These are phyloP conservation scores for Sisyra terminalis DNA, from an alignment of 2,888 invertebrate genomes.

Conservation along the genomic window DNA sequence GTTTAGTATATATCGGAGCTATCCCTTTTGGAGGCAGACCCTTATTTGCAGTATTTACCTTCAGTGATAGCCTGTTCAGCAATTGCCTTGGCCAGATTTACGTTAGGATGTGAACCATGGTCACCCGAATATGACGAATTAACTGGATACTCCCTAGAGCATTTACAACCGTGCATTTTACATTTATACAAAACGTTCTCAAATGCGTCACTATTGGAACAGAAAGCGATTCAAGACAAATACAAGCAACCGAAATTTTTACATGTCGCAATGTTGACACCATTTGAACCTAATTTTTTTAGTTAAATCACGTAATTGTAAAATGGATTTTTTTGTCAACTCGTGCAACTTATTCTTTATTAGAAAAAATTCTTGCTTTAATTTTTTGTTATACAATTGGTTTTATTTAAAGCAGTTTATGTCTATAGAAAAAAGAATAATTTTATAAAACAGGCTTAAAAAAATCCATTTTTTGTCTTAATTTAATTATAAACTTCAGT, in stretches of 20 bases:
- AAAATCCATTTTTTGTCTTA: too few relatives aligned
- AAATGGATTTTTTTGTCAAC: not conserved
- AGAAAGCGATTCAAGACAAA: slow-evolving; percentile 80
- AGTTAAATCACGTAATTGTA: not conserved
- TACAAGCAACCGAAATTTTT: slow-evolving; percentile 58
- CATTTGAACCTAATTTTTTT: slow-evolving; percentile 4
- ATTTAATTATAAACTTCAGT: too few relatives aligned
- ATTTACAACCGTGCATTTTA: slow-evolving; percentile 49
- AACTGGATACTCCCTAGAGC: slow-evolving; percentile 48
- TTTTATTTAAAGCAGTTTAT: too few relatives aligned
- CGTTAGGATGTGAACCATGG: slow-evolving; percentile 46
- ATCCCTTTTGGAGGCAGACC: slow-evolving; percentile 72
- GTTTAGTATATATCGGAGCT: slow-evolving; percentile 69
- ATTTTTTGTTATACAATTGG: too few relatives aligned
- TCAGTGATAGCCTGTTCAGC: slow-evolving; percentile 70
- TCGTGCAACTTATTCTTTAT: not conserved
- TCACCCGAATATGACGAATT: slow-evolving; percentile 40
- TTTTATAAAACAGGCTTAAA: too few relatives aligned
- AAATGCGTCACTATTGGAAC: slow-evolving; percentile 46
- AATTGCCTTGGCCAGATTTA: slow-evolving; percentile 64
- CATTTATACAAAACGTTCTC: slow-evolving; percentile 53
- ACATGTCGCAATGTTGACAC: slow-evolving; percentile 18
- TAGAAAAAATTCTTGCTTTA: not conserved
- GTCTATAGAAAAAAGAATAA: too few relatives aligned
- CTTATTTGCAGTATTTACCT: slow-evolving; percentile 65